Base-by-base conservation (phyloP, 2,113 vertebrate species). In the Leptocoma aspasia region DNA sequence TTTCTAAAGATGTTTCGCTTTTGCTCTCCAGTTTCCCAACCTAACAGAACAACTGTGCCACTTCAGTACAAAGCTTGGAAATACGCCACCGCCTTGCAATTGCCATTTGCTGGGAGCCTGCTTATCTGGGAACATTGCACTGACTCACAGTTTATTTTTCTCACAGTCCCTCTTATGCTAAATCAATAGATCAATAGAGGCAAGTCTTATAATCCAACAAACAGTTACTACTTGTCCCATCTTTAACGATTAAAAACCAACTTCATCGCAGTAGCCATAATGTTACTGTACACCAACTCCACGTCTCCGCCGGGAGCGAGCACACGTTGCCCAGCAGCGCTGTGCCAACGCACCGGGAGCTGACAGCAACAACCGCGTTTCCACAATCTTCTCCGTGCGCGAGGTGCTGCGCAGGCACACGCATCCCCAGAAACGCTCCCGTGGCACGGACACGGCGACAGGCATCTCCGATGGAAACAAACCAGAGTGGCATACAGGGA, bases 61-160 rank as follows among this genome's bases (percentile, higher is more conserved):
- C 73, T 30, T 66, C 1, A 0, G 77, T 64, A 79, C 69, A 76
- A 57, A 79, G 73, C 77, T 39, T 97, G 94, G 89, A 96, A 96
- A 76, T 0, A 19, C 0, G 81, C 93, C 92, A 95, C 65, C 45
- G 61, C 72, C 77, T 63, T n/a, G 69, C 77, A 89, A 71, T 44
- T 86, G 64, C 72, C 64, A 45, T 89, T 97, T 63, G 50, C 90
- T 31, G 37, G 37, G 88, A 92, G 52, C 59, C 2, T 56, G 76
- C 89, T 94, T 95, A 95, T 76, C 92, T 91, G 65, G 53, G 94
- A 92, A 89, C 81, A 57, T 0, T 52, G 60, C 65, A 72, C 26
- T 59, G 75, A 76, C 83, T 49, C 13, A 49, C 35, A 76, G 83
- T 94, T 94, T 89, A 94, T 95, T 95, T 95, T 95, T 92, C 95